Evolutionary conservation across 2,888 invertebrate species (phyloP).

Genomic region (Teleiodes luculella): DNA sequence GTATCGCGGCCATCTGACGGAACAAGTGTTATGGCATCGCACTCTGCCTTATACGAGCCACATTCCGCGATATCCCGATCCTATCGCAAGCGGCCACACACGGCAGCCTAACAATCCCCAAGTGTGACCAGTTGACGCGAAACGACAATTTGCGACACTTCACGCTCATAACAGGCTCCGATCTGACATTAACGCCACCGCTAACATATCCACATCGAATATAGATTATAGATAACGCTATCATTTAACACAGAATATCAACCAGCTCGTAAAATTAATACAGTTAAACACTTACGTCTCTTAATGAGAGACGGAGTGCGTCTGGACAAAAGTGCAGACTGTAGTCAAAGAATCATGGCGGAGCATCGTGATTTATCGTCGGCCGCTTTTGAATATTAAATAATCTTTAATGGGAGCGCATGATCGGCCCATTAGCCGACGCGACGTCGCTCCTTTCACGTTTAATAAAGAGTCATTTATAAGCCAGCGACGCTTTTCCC

Average conservation of each 20-base stretch:
- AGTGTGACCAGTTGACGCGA: slow-evolving; percentile 55
- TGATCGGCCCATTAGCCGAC: slow-evolving; percentile 78
- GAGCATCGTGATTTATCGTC: slow-evolving; percentile 74
- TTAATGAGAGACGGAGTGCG: slow-evolving; percentile 39
- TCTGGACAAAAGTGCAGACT: slow-evolving; percentile 70
- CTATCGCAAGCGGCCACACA: slow-evolving; percentile 62
- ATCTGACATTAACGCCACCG: slow-evolving; percentile 45
- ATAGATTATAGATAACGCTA: not conserved
- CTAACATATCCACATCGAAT: slow-evolving; percentile 27
- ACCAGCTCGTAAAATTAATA: slow-evolving; percentile 24
- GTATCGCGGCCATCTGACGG: slow-evolving; percentile 61
- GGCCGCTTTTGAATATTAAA: slow-evolving; percentile 78
- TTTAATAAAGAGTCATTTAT: slow-evolving; percentile 80
- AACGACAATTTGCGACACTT: slow-evolving; percentile 63
- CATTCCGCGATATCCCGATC: slow-evolving; percentile 58
- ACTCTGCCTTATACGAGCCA: slow-evolving; percentile 60
- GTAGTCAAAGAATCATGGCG: slow-evolving; percentile 71
- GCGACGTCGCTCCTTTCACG: slow-evolving; percentile 76
- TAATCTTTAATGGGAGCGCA: slow-evolving; percentile 79
- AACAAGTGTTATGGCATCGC: slow-evolving; percentile 71
- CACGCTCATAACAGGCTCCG: slow-evolving; percentile 55
- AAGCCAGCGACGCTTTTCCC: slow-evolving; percentile 75
- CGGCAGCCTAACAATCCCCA: slow-evolving; percentile 41
- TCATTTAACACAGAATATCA: not conserved
- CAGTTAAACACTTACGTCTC: slow-evolving; percentile 26